These are phyloP conservation scores for Caranx ignobilis DNA, from an alignment of 2,113 vertebrate genomes.

Conservation along the genomic window DNA sequence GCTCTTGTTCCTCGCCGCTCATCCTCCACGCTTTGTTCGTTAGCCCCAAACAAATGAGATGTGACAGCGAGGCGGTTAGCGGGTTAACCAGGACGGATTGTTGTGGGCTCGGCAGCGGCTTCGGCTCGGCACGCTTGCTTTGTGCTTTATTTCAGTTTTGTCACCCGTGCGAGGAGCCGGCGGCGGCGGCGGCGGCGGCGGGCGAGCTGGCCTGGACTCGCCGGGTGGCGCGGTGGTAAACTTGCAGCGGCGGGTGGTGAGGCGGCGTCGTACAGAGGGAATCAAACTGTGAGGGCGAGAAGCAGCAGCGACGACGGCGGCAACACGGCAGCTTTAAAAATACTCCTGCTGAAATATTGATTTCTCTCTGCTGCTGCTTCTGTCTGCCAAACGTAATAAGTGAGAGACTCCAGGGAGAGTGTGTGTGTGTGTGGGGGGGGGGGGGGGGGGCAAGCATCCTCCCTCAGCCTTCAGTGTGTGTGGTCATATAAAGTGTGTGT, in stretches of 20 bases:
- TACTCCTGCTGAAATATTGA: slow-evolving; percentile 82
- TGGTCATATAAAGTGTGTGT: neutral
- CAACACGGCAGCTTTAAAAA: slow-evolving; percentile 79
- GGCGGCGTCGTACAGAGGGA: slow-evolving; percentile 57
- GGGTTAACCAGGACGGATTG: slow-evolving; percentile 60
- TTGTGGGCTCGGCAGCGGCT: slow-evolving; percentile 6
- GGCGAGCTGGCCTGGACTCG: slow-evolving; percentile 34
- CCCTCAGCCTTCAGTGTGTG: slow-evolving; percentile 3
- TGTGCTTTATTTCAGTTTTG: slow-evolving; percentile 47
- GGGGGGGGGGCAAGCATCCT: neutral
- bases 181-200: slow-evolving; percentile 1
- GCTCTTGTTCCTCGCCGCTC: slow-evolving; percentile 1
- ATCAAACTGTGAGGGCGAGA: slow-evolving; percentile 55
- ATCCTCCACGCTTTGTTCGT: slow-evolving; percentile 43
- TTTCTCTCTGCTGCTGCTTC: slow-evolving; percentile 72
- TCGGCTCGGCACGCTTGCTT: slow-evolving; percentile 50
- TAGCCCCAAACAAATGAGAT: slow-evolving; percentile 52
- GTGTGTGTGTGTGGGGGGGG: slow-evolving; percentile 54
- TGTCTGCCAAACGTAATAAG: slow-evolving; percentile 81
- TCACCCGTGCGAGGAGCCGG: slow-evolving; percentile 34
- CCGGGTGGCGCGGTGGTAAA: slow-evolving; percentile 55
- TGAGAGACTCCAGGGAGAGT: slow-evolving; percentile 74
- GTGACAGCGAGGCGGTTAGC: slow-evolving; percentile 48
- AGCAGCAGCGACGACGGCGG: slow-evolving; percentile 9
- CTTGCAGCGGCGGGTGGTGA: slow-evolving; percentile 15